Conservation (phyloP, 2,888 invertebrate species). For the Clusia tigrina region DNA sequence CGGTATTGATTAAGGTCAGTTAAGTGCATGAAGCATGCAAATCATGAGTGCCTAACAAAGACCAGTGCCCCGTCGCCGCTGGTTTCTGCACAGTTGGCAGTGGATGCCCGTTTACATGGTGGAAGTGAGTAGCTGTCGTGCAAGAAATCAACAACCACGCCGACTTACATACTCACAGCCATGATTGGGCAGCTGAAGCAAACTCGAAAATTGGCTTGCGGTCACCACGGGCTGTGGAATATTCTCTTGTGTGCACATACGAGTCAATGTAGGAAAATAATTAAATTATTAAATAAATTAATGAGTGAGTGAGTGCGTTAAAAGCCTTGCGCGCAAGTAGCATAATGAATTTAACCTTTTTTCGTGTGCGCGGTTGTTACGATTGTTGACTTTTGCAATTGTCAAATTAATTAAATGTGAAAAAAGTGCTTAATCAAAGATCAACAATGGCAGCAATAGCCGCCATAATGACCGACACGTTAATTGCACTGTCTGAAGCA, state of each 20-base stretch:
- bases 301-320: too few species aligned
- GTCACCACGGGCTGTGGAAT: not conserved
- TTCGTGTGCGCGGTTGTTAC: not conserved
- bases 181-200: conserved; percentile 9
- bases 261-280: not conserved
- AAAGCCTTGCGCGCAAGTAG: conserved; percentile 14
- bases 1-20: conserved; percentile 25
- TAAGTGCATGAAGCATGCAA: conserved; percentile 13
- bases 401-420: not conserved
- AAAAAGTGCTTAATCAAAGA: too few species aligned
- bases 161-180: not conserved
- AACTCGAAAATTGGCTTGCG: not conserved
- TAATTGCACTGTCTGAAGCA: not conserved
- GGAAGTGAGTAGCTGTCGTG: not conserved
- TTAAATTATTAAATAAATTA: not conserved
- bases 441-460: not conserved
- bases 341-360: conserved; percentile 28
- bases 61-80: not conserved
- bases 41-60: not conserved
- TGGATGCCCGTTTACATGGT: not conserved
- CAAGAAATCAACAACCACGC: conserved; percentile 8
- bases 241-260: not conserved
- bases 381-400: conserved; percentile 4
- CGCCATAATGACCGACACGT: not conserved
- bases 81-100: not conserved